Evolutionary conservation across 35 echinoderm and acorn worm species (phyloP).

Genomic region (Ophioderma brevispina): DNA sequence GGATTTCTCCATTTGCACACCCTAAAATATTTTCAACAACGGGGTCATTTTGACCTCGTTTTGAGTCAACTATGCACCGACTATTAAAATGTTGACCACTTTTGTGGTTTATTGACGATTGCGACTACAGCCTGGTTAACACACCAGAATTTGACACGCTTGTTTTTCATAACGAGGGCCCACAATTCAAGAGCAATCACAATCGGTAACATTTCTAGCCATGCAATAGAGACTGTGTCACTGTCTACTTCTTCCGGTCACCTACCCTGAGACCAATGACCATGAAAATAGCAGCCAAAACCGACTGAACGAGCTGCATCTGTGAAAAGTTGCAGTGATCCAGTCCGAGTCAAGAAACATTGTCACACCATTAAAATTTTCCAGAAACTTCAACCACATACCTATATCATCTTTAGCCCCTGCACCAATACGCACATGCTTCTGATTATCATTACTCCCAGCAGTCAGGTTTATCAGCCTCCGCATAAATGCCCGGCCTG

Average conservation of each 20-base stretch:
- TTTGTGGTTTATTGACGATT: no score
- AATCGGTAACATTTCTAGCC: not conserved
- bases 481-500: constrained; percentile 11
- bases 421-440: not conserved
- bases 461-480: not conserved
- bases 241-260: not conserved
- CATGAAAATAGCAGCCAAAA: constrained; percentile 26
- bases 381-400: not conserved
- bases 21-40: no score
- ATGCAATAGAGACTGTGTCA: not conserved
- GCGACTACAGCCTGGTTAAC: not conserved
- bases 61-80: no score
- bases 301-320: constrained; percentile 42
- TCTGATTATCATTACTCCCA: not conserved
- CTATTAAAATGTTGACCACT: no score
- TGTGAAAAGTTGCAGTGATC: constrained; percentile 12
- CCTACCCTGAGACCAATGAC: constrained; percentile 20
- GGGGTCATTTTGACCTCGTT: no score
- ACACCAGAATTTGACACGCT: not conserved
- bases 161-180: not conserved
- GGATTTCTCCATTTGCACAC: no score
- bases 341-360: not conserved
- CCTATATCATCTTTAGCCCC: not conserved
- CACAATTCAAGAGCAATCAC: not conserved
- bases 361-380: not conserved